Evolutionary conservation across 2,113 vertebrate species (phyloP).

Genomic region (Callospermophilus lateralis): DNA sequence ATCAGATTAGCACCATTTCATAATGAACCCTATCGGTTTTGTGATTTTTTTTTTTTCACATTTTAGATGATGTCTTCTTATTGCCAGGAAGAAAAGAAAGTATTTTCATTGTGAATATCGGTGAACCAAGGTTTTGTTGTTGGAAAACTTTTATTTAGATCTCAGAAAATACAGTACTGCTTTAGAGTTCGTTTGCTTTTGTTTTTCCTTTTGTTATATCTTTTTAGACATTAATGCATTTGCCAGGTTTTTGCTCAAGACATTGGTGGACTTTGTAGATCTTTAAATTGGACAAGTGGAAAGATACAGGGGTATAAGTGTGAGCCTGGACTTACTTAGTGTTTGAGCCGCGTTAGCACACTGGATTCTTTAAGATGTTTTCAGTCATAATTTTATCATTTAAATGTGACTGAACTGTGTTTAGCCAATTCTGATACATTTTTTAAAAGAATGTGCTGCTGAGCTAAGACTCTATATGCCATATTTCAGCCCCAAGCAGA

Average conservation of each 20-base stretch:
- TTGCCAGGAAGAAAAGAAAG: background rate
- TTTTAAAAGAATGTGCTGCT: conserved; percentile 67
- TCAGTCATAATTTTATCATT: conserved; percentile 64
- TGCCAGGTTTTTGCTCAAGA: background rate
- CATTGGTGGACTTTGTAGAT: background rate
- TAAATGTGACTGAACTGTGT: conserved; percentile 44
- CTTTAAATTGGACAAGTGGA: background rate
- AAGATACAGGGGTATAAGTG: background rate
- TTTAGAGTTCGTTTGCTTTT: background rate
- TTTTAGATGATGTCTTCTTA: background rate
- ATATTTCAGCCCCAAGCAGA: conserved; percentile 82
- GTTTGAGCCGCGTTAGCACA: background rate
- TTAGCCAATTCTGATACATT: conserved; percentile 66
- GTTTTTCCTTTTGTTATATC: background rate
- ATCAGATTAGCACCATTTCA: background rate
- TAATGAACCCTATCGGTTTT: background rate
- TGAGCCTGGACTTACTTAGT: background rate
- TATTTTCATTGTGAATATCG: background rate
- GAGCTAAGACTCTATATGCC: conserved; percentile 71
- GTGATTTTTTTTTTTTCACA: background rate
- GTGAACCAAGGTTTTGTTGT: conserved; percentile 21
- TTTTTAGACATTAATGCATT: background rate
- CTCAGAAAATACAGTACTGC: background rate
- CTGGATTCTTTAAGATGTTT: conserved; percentile 9
- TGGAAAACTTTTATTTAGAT: conserved; percentile 15